Conservation (phyloP, 1,140 invertebrate species). For the Venturia canescens region DNA sequence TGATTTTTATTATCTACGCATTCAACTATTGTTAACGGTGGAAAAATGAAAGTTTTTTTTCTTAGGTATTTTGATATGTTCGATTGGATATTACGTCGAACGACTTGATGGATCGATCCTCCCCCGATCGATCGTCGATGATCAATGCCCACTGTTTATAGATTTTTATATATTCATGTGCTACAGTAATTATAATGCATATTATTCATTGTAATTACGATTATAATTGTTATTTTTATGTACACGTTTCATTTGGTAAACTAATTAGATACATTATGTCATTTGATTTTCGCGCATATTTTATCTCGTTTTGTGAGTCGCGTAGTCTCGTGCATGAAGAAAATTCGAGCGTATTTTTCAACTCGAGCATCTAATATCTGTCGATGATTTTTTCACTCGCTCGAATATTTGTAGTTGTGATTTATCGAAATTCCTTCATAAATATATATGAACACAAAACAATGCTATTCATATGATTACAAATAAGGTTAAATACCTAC, state of each 20-base stretch:
- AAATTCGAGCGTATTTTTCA: too few species aligned
- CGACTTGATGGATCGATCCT: constrained; percentile 60
- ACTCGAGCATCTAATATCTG: too few species aligned
- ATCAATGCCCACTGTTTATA: constrained; percentile 46
- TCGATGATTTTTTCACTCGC: too few species aligned
- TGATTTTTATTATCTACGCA: not conserved
- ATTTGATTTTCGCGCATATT: constrained; percentile 1
- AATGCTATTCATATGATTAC: too few species aligned
- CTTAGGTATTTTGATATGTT: constrained; percentile 47
- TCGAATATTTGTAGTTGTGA: too few species aligned
- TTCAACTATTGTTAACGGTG: not conserved
- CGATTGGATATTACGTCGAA: constrained; percentile 44
- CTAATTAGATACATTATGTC: not conserved
- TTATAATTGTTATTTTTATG: not conserved
- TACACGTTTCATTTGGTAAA: not conserved
- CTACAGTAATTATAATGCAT: constrained; percentile 20
- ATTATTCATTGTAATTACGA: not conserved
- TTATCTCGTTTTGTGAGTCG: not conserved
- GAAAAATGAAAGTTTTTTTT: constrained; percentile 14
- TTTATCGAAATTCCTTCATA: too few species aligned
- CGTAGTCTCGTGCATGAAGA: not conserved
- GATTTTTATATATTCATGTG: constrained; percentile 8
- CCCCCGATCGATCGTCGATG: constrained; percentile 35
- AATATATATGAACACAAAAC: too few species aligned
- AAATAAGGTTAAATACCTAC: too few species aligned